phyloP scores from a whole-genome alignment of 2,113 vertebrate species.

The Phrynocephalus versicolor region DNA sequence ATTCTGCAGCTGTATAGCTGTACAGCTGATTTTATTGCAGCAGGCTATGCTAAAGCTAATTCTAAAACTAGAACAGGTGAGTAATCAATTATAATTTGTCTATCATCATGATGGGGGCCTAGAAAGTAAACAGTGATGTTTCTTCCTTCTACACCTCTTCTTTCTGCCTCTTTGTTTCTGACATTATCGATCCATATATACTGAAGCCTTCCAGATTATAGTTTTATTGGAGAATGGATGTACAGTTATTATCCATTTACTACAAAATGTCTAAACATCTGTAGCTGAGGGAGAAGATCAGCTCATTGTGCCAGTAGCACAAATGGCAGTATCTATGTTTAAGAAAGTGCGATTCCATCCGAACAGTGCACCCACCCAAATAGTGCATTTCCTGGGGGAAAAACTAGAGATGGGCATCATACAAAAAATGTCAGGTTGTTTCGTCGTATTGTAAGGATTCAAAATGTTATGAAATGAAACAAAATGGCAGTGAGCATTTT shows the following conservation, averaged over 20 bases:
- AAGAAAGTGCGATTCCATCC: neutral
- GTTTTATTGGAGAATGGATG: neutral
- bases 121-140: neutral
- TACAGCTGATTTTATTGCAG: neutral
- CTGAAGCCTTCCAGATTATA: neutral
- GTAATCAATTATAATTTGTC: slow-evolving; percentile 12
- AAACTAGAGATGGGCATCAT: too few relatives aligned
- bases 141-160: neutral
- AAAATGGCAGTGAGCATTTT: too few relatives aligned
- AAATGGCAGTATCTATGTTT: neutral
- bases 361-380: neutral
- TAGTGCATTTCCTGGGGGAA: too few relatives aligned
- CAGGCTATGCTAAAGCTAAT: neutral
- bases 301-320: neutral
- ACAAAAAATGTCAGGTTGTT: too few relatives aligned
- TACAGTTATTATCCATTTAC: neutral
- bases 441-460: too few relatives aligned
- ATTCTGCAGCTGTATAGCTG: neutral
- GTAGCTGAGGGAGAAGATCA: neutral
- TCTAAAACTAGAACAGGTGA: neutral
- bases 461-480: too few relatives aligned
- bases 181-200: neutral
- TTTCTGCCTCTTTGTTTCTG: neutral
- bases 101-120: neutral
- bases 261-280: neutral